phyloP scores from a whole-genome alignment of 1,140 invertebrate genomes.

The Parapsyche elsis region DNA sequence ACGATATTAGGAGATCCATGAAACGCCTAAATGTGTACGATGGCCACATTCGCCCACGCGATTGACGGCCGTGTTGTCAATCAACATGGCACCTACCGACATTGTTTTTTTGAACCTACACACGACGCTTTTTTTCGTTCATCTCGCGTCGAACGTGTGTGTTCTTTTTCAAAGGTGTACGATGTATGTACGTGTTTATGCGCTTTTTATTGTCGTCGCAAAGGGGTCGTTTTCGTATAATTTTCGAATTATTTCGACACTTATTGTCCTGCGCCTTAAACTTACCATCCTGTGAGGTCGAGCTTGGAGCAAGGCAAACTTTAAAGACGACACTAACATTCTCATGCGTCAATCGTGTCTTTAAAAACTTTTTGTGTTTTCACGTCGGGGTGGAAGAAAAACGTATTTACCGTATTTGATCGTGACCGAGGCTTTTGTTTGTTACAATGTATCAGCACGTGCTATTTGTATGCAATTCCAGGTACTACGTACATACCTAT shows the following conservation, averaged over 20 bases:
- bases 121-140: neutral
- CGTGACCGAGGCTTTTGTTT: no score
- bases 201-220: neutral
- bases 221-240: conserved; percentile 5
- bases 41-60: neutral
- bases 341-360: neutral
- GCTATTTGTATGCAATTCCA: no score
- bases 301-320: neutral
- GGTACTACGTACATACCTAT: no score
- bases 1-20: neutral
- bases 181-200: neutral
- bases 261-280: neutral
- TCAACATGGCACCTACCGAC: neutral
- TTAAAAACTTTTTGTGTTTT: no score
- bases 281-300: neutral
- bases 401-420: no score
- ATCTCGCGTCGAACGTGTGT: neutral
- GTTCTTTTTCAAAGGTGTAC: neutral
- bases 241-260: conserved; percentile 15
- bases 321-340: neutral
- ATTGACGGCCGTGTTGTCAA: conserved; percentile 1
- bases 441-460: no score
- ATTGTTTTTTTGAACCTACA: neutral
- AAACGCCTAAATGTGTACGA: neutral
- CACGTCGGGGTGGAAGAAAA: no score